Conservation (phyloP, 2,797 vertebrate genomes). For the Sardinella longiceps region DNA sequence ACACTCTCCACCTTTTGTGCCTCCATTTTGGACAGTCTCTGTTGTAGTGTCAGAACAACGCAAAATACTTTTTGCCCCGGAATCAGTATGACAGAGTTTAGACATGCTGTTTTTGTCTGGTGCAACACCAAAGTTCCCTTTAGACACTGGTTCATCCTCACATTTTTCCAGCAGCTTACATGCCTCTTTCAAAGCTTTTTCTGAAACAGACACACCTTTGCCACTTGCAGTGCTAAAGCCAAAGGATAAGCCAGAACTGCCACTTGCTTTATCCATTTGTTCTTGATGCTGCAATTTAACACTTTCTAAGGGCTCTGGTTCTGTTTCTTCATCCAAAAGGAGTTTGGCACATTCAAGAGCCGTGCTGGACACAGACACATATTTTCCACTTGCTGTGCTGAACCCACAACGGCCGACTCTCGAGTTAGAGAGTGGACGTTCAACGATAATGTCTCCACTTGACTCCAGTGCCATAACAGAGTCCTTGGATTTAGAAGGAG, state of each 20-base stretch:
- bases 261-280: no score
- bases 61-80: slow-evolving; percentile 8
- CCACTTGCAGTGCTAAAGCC: slow-evolving; percentile 76
- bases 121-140: no score
- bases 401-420: slow-evolving; percentile 63
- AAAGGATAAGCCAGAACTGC: no score
- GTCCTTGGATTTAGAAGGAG: neutral
- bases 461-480: slow-evolving; percentile 16
- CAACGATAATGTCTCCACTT: neutral
- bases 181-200: slow-evolving; percentile 49
- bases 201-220: slow-evolving; percentile 74
- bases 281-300: neutral
- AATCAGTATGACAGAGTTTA: neutral
- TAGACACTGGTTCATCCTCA: no score
- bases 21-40: neutral
- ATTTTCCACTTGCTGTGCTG: slow-evolving; percentile 81
- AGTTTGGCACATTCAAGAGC: slow-evolving; percentile 78
- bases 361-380: slow-evolving; percentile 73
- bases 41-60: neutral
- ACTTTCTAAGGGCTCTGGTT: neutral
- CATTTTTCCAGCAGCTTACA: no score
- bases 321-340: slow-evolving; percentile 57
- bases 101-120: no score
- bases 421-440: neutral
- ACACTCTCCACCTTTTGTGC: neutral